Evolutionary conservation across 2,888 invertebrate genomes (phyloP).

Genomic region (Phortica okadai): DNA sequence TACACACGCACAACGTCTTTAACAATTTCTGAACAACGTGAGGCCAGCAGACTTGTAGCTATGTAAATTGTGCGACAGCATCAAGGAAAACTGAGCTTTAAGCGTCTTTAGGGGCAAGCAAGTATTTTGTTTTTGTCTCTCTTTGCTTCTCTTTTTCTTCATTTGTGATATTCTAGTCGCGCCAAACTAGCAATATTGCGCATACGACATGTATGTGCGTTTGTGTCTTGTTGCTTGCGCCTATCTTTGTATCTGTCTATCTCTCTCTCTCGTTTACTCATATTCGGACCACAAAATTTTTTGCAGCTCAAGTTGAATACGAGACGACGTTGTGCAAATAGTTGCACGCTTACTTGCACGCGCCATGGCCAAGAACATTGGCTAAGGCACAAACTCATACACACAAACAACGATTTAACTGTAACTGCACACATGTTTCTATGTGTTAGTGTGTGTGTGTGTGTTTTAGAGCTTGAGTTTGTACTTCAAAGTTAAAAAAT

Average conservation of each 20-base stretch:
- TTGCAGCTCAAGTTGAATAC: neutral
- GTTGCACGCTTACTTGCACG: slow-evolving; percentile 22
- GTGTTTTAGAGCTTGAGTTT: neutral
- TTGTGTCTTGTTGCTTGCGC: neutral
- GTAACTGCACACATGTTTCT: neutral
- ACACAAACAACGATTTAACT: neutral
- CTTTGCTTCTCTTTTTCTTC: neutral
- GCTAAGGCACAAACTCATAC: slow-evolving; percentile 7
- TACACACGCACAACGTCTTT: no score
- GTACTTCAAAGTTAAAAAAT: neutral
- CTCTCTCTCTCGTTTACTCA: neutral
- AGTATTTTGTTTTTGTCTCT: no score
- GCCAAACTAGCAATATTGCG: slow-evolving; percentile 48
- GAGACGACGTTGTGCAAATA: slow-evolving; percentile 53
- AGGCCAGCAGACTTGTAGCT: slow-evolving; percentile 47
- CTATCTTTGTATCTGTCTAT: neutral
- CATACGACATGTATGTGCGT: slow-evolving; percentile 59
- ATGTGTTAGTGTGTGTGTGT: slow-evolving; percentile 22
- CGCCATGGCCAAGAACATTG: slow-evolving; percentile 67
- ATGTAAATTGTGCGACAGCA: slow-evolving; percentile 12
- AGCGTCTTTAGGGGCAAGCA: neutral
- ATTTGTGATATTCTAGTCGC: neutral
- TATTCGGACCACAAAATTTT: no score
- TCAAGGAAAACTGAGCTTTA: slow-evolving; percentile 15
- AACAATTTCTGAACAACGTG: slow-evolving; percentile 24